Base-by-base conservation (phyloP, 2,797 vertebrate genomes). In the Aphelocoma californica region DNA sequence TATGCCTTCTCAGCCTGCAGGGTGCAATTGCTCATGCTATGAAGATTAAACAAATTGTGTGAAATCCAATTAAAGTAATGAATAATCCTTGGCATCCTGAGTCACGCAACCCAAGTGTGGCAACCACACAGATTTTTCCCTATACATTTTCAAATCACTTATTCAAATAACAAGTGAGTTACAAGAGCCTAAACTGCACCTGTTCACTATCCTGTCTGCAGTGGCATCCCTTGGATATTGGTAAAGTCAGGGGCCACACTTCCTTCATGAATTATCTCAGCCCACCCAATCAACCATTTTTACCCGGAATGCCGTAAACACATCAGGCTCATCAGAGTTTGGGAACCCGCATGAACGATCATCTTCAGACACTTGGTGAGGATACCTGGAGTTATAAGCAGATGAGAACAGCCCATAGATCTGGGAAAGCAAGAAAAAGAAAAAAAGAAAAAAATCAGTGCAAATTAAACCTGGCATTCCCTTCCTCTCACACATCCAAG, bases 241-340 rank as follows among this genome's bases (percentile, higher is more conserved):
- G 21, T 77, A 28, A 89, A 69, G 19, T 38, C 53, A 71, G 29
- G 32, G 40, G 8, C 14, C 50, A 60, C 32, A 20, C 7, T 81
- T 74, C 61, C 44, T n/a, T 90, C 38, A 57, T 51, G 4, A 82
- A 58, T 92, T 89, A 75, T 29, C 53, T 61, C 86, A 92, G 19
- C 45, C 75, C 73, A 58, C 5, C 26, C 88, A 90, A 84, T 73
- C 18, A 86, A 88, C 12, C 31, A 24, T 93, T 90, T 85, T 95
- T 96, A 97, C 96, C 95, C 11, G 88, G 90, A 97, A 97, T 65
- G 78, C 69, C 3, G 81, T 90, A 80, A 95, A 96, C 28, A 94
- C 94, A 65, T 97, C 94, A 66, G 92, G 92, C 48, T 87, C 95
- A 18, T 92, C 77, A 29, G 71, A 66, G 69, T 54, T 45, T 61